Base-by-base conservation (phyloP, 2,113 vertebrate species). In the Tenrec ecaudatus region DNA sequence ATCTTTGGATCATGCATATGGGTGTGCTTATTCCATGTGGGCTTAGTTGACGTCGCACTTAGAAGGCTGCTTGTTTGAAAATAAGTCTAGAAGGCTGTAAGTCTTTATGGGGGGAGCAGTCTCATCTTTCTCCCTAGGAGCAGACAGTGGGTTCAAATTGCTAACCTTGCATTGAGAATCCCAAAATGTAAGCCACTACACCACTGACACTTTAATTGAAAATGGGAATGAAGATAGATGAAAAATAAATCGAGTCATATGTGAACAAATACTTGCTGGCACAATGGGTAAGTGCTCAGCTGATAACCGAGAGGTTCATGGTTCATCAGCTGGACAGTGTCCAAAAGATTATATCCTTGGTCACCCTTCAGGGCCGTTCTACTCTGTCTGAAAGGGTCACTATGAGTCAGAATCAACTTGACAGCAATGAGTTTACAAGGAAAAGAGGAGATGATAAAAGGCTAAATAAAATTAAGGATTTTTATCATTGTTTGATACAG, bases 401-500 rank as follows among this genome's bases (percentile, higher is more conserved):
- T 12, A 69, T 15, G 66, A 69, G 11, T 14, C 11, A 27, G 29
- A 15, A n/a, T n/a, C 23, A 29, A 68, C 64, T 68, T 29, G 64
- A 29, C 1, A 20, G 66, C 66, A 68, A 69, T n/a, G 31, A 31
- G 29, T 69, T n/a, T 31, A n/a, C 31, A 53, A 53, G 22, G 53
- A 62, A 62, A 62, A 22, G 16, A 62, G 60, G 16, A 20, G 60
- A 5, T 62, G 60, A 62, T 60, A 62, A 62, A 62, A 62, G 22
- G 16, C 17, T 62, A 62, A 62, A 62, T 62, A 43, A 95, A 91
- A 84, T 62, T 83, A 89, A 89, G 14, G 10, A 93, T 85, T 93
- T 84, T 81, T 81, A 10, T 62, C 86, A 94, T 90, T 89, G 31
- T 82, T 86, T 90, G 58, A 82, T 84, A 73, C 6, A 73, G 82